phyloP scores from a whole-genome alignment of 2,797 vertebrate genomes.

The Hyperoplus immaculatus region DNA sequence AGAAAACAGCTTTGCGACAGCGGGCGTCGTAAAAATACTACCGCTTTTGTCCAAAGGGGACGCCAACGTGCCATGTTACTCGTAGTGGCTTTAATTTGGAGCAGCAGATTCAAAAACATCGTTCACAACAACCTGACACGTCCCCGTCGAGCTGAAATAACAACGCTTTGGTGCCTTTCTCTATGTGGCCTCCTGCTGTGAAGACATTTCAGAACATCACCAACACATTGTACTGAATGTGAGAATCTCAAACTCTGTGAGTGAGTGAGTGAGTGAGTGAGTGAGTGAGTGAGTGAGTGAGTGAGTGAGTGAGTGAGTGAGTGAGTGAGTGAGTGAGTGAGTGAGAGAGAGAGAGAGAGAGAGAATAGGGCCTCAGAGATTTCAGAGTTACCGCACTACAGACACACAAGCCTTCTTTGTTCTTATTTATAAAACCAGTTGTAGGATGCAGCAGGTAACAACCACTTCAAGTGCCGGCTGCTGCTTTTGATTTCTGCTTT shows the following conservation, averaged over 20 bases:
- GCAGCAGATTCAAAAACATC: constrained; percentile 41
- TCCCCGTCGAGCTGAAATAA: constrained; percentile 46
- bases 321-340: too few relatives aligned
- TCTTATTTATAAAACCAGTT: constrained; percentile 66
- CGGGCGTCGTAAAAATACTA: too few relatives aligned
- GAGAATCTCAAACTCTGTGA: constrained; percentile 29
- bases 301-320: too few relatives aligned
- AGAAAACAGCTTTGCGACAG: too few relatives aligned
- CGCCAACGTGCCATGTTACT: too few relatives aligned
- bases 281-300: too few relatives aligned
- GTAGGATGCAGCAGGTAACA: constrained; percentile 39
- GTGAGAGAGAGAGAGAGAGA: not conserved
- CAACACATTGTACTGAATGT: constrained; percentile 37
- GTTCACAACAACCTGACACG: constrained; percentile 20
- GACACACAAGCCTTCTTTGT: constrained; percentile 63
- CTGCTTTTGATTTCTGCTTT: constrained; percentile 59
- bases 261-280: too few relatives aligned
- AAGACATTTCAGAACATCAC: constrained; percentile 42
- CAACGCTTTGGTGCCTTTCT: constrained; percentile 46
- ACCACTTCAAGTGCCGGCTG: constrained; percentile 52
- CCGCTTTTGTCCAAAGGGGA: too few relatives aligned
- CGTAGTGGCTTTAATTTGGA: constrained; percentile 59
- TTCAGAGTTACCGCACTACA: constrained; percentile 30
- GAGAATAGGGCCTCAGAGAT: constrained; percentile 31
- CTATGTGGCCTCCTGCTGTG: constrained; percentile 52